Evolutionary conservation across 1,140 invertebrate genomes (phyloP), one percentile per base, ranked within the genome.

Genomic region (Drosophila ananassae): DNA sequence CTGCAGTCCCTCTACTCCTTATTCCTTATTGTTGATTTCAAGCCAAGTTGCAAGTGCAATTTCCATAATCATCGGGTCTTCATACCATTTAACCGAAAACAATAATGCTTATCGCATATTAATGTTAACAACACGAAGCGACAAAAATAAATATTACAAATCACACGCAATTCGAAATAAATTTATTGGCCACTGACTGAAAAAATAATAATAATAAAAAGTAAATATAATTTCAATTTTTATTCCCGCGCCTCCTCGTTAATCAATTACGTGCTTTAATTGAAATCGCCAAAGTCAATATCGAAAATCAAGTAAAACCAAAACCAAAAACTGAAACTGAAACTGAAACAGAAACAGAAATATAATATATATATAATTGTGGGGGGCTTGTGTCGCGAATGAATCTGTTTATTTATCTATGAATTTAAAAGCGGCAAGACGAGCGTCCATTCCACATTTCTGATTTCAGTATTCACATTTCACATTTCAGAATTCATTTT

Each of bases 191-290:
- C 5, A 28, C 25, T 28, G 5, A 28, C 7, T 28, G 25, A 28
- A 28, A 6, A 46, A 22, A 21, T 9, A 46, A 47, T 59, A 83
- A 84, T 85, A 76, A 84, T 77, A 80, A 85, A 87, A 85, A 66
- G 82, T 81, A 85, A 85, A 85, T 85, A 85, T 57, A 64, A 87
- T 81, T 87, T 78, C 59, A 69, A 84, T 82, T 82, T 83, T 82
- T 66, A 71, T 75, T 47, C 47, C 47, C 30, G 3, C 50, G 72
- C 72, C 63, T 73, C 79, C 75, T 51, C 66, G 80, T 84, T 85
- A 87, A 85, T 85, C 82, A 85, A 85, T 85, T 85, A 85, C 74
- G 82, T 85, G 82, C 79, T 87, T 87, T 85, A 85, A 85, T 85
- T 85, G 82, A 85, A 85, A 85, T 78, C 72, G 69, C 68, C 77